A percentile compares a stretch with the other conserved stretches of the same genome.
Conservation (phyloP, 2,888 invertebrate genomes). For the Conus canariensis region DNA sequence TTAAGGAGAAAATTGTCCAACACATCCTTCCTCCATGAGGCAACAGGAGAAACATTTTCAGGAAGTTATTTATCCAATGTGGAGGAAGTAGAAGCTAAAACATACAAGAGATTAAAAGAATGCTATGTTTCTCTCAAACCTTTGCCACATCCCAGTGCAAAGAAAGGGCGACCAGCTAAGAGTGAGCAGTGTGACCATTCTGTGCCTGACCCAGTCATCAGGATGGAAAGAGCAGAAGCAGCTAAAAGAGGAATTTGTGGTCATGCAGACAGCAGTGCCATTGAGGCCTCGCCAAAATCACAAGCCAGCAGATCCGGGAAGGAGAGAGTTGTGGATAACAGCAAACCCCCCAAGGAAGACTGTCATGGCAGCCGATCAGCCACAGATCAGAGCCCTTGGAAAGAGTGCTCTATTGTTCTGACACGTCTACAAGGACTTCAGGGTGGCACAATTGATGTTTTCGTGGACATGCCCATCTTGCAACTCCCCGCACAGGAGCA, state of each 20-base stretch:
- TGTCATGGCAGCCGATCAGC: not conserved
- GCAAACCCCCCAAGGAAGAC: not conserved
- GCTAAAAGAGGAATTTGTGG: not conserved
- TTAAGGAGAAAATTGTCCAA: not conserved
- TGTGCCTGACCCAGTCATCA: not conserved
- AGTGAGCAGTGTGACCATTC: not conserved
- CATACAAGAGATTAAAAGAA: not conserved
- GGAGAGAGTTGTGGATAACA: not conserved
- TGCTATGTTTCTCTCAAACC: not conserved
- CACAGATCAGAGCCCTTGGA: not conserved
- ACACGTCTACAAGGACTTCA: not conserved
- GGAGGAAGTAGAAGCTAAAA: not conserved
- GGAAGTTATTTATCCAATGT: not conserved
- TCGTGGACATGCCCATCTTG: not conserved
- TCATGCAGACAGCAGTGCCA: no score
- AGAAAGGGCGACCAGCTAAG: not conserved
- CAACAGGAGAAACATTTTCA: not conserved
- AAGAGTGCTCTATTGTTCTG: not conserved
- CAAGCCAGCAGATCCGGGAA: not conserved
- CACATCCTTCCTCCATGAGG: not conserved
- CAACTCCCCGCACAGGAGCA: not conserved
- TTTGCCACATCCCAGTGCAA: not conserved
- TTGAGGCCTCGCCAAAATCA: not conserved
- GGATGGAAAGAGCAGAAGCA: not conserved
- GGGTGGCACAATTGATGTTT: not conserved